These are phyloP conservation scores for Orthosia gothica DNA, from an alignment of 2,888 invertebrate species.

Conservation along the genomic window DNA sequence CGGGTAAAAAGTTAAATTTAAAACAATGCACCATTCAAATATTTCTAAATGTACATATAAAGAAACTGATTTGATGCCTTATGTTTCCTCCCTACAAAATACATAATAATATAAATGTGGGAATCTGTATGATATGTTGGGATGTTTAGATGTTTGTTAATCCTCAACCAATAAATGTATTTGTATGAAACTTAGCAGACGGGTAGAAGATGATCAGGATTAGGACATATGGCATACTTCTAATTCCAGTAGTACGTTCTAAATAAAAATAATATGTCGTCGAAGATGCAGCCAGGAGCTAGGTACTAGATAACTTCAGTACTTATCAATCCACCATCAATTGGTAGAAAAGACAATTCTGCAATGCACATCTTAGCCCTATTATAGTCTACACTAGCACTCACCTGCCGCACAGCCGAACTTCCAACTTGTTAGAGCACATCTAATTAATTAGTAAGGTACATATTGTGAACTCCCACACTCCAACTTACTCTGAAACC, in stretches of 20 bases:
- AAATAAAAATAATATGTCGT: too few relatives aligned
- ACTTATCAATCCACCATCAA: not conserved
- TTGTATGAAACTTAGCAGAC: too few relatives aligned
- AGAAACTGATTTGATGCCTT: not conserved
- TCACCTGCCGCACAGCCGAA: conserved; percentile 3
- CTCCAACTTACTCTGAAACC: conserved; percentile 18
- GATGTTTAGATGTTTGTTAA: too few relatives aligned
- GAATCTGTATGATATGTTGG: too few relatives aligned
- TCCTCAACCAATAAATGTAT: too few relatives aligned
- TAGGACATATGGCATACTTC: too few relatives aligned
- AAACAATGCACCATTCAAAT: not conserved
- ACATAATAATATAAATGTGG: not conserved
- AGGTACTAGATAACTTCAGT: not conserved
- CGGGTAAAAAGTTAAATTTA: too few relatives aligned
- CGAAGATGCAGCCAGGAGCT: too few relatives aligned
- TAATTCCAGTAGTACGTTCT: too few relatives aligned
- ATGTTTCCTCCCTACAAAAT: too few relatives aligned
- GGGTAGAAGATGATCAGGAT: too few relatives aligned
- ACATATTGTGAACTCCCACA: conserved; percentile 15
- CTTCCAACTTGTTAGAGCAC: conserved; percentile 22
- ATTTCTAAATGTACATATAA: not conserved
- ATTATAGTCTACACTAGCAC: not conserved
- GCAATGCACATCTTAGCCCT: not conserved
- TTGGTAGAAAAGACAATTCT: too few relatives aligned
- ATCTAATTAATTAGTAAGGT: conserved; percentile 52